Percentiles rank a stretch among this genome's conserved stretches.
These are phyloP conservation scores for Sternarchorhynchus goeldii DNA, from an alignment of 2,797 vertebrate genomes.

Conservation along the genomic window DNA sequence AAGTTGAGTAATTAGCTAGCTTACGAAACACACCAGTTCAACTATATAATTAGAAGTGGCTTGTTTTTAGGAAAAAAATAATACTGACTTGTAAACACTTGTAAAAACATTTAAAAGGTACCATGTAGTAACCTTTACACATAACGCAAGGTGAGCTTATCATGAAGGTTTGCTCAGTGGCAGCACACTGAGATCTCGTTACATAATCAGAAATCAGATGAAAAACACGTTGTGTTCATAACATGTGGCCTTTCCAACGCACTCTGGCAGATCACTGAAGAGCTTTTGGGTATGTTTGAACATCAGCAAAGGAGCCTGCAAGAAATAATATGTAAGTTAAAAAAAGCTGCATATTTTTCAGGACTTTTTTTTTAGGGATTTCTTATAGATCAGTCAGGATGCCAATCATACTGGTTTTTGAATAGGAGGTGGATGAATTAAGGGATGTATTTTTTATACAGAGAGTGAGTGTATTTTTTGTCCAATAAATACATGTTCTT, in stretches of 20 bases:
- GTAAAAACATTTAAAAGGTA: background rate
- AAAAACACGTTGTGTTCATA: slow-evolving; percentile 11
- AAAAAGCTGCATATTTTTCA: background rate
- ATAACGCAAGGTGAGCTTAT: background rate
- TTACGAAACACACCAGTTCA: no score
- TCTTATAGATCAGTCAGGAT: background rate
- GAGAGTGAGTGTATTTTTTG: no score
- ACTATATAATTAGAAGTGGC: background rate
- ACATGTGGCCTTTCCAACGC: background rate
- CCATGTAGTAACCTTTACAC: no score
- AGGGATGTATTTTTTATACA: background rate
- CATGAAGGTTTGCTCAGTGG: background rate
- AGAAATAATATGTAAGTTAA: no score
- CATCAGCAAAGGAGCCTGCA: background rate
- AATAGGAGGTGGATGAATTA: background rate
- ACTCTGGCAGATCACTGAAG: slow-evolving; percentile 2
- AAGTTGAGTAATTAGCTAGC: no score
- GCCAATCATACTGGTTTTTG: background rate
- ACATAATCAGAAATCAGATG: slow-evolving; percentile 1
- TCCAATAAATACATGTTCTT: background rate
- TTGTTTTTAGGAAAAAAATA: background rate
- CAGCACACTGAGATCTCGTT: slow-evolving; percentile 11
- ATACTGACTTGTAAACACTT: background rate
- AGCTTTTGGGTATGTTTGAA: background rate
- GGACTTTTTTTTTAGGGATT: background rate